Evolutionary conservation across 2,113 vertebrate species (phyloP).

Genomic region (Microcebus ravelobensis): DNA sequence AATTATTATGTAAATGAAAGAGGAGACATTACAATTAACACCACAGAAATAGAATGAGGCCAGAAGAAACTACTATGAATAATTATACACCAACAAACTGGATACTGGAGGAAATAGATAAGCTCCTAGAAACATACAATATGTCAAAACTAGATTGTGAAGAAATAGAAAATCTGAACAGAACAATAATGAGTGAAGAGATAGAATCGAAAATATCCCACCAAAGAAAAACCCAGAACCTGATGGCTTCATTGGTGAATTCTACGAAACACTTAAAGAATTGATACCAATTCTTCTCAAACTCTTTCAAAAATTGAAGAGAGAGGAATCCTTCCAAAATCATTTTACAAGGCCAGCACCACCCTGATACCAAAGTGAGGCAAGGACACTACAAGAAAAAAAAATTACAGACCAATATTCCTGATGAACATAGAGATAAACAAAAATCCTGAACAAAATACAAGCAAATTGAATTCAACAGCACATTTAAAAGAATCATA

Average conservation of each 20-base stretch:
- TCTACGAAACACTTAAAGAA: not conserved
- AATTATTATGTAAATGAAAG: not conserved
- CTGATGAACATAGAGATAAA: not conserved
- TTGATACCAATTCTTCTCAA: not conserved
- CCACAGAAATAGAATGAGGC: not conserved
- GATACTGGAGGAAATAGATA: not conserved
- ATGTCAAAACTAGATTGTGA: not conserved
- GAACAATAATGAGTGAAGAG: not conserved
- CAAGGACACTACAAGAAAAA: not conserved
- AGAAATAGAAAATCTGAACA: not conserved
- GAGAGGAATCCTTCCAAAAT: not conserved
- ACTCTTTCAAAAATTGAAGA: not conserved
- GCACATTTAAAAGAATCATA: not conserved
- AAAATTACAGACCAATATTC: not conserved
- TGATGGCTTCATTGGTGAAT: not conserved
- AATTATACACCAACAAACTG: not conserved
- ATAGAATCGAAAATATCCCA: not conserved
- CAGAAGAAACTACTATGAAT: not conserved
- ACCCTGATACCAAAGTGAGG: not conserved
- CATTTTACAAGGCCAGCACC: not conserved
- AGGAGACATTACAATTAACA: not conserved
- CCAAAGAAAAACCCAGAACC: not conserved
- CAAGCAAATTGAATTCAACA: not conserved
- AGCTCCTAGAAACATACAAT: not conserved
- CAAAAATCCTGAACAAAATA: not conserved